Conservation (phyloP, 2,113 vertebrate genomes). For the Patagioenas fasciata region DNA sequence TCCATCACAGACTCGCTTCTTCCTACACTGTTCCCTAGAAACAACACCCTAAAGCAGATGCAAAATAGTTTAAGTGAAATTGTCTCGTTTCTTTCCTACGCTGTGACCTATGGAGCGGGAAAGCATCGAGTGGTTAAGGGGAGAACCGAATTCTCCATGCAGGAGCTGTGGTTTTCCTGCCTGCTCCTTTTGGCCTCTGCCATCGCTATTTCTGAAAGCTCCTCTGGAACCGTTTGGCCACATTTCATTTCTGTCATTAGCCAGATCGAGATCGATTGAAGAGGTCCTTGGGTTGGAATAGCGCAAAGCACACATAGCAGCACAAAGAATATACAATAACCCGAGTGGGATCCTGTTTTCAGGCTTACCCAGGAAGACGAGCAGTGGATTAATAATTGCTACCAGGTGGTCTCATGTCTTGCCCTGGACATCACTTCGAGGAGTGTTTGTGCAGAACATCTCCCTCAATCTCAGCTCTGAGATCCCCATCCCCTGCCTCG, state of each 20-base stretch:
- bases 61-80: background rate
- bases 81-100: background rate
- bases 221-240: no score
- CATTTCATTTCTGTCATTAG: no score
- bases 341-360: background rate
- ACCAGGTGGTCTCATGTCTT: background rate
- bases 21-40: background rate
- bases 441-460: background rate
- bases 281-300: background rate
- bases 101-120: background rate
- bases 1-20: background rate
- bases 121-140: background rate
- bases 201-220: background rate
- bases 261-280: background rate
- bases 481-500: background rate
- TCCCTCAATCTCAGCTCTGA: background rate
- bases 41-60: background rate
- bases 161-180: slow-evolving; percentile 2
- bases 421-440: background rate
- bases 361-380: background rate
- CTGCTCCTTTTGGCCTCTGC: background rate
- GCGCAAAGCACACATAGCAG: background rate
- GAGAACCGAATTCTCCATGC: background rate
- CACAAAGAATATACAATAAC: background rate
- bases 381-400: background rate